These are phyloP conservation scores for Australoheros facetus DNA, from an alignment of 2,797 vertebrate genomes.

Conservation along the genomic window DNA sequence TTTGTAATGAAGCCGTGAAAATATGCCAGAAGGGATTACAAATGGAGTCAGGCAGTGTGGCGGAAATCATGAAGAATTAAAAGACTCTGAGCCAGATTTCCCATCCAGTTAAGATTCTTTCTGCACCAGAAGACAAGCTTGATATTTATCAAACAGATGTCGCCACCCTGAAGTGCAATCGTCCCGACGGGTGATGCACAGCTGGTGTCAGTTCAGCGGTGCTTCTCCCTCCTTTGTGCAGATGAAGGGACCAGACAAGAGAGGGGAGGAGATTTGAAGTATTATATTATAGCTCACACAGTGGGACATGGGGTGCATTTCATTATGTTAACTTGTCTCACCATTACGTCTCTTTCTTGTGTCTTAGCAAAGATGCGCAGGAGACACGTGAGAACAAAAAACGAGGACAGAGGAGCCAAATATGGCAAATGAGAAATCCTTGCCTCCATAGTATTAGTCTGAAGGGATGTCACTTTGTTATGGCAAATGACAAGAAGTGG, in stretches of 20 bases:
- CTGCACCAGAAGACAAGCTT: constrained; percentile 16
- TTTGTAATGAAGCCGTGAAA: too few species aligned
- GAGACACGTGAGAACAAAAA: not conserved
- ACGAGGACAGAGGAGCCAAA: not conserved
- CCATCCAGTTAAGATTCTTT: not conserved
- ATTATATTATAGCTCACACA: not conserved
- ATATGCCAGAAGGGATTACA: too few species aligned
- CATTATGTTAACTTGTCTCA: not conserved
- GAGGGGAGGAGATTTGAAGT: not conserved
- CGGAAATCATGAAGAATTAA: constrained; percentile 36
- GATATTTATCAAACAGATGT: constrained; percentile 43
- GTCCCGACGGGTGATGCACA: constrained; percentile 25
- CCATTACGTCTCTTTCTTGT: not conserved
- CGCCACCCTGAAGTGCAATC: constrained; percentile 6
- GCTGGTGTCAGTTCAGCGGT: constrained; percentile 1
- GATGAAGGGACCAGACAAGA: not conserved
- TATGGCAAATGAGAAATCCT: not conserved
- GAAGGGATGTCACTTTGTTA: not conserved
- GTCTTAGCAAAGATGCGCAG: not conserved
- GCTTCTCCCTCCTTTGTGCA: not conserved
- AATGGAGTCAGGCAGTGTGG: constrained; percentile 29
- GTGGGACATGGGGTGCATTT: not conserved
- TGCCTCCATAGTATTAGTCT: not conserved
- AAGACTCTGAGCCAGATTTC: not conserved
- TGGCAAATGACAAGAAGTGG: not conserved